phyloP scores from a whole-genome alignment of 2,113 vertebrate species.

The Todiramphus chloris region DNA sequence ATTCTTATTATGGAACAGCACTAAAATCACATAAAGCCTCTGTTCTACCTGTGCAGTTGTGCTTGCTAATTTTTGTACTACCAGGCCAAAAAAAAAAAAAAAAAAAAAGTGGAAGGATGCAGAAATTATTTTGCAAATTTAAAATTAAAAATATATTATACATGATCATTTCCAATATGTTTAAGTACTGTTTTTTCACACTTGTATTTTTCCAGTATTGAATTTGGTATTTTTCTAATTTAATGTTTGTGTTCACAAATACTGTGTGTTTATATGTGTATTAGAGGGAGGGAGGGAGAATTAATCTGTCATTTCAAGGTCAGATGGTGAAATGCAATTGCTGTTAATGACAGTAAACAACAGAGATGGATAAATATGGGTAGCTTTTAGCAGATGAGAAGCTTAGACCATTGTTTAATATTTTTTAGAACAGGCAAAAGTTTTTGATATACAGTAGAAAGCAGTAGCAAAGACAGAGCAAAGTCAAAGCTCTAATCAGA shows the following conservation, averaged over 20 bases:
- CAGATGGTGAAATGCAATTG: constrained; percentile 84
- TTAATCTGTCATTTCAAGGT: constrained; percentile 82
- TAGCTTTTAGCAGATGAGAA: constrained; percentile 91
- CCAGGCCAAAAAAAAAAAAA: too few relatives aligned
- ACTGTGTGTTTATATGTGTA: not conserved
- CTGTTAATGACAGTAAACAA: constrained; percentile 85
- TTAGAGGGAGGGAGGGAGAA: constrained; percentile 10
- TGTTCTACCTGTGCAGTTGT: not conserved
- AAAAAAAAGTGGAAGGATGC: not conserved
- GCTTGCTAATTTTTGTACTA: not conserved
- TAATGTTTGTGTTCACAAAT: constrained; percentile 57
- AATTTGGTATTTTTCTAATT: not conserved
- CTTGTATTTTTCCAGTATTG: not conserved
- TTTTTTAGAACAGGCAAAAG: constrained; percentile 68
- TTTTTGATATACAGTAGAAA: constrained; percentile 39
- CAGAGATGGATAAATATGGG: constrained; percentile 81
- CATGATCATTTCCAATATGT: not conserved
- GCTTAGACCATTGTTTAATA: constrained; percentile 80
- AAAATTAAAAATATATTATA: not conserved
- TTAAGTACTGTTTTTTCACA: not conserved
- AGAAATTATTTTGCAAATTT: not conserved
- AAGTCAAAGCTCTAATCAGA: constrained; percentile 80
- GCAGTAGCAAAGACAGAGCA: constrained; percentile 66
- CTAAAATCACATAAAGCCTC: not conserved
- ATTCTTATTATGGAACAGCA: not conserved